A percentile compares a stretch with the other conserved stretches of the same genome.
Evolutionary conservation across 2,888 invertebrate genomes (phyloP).

Genomic region (Eristalis tenax): DNA sequence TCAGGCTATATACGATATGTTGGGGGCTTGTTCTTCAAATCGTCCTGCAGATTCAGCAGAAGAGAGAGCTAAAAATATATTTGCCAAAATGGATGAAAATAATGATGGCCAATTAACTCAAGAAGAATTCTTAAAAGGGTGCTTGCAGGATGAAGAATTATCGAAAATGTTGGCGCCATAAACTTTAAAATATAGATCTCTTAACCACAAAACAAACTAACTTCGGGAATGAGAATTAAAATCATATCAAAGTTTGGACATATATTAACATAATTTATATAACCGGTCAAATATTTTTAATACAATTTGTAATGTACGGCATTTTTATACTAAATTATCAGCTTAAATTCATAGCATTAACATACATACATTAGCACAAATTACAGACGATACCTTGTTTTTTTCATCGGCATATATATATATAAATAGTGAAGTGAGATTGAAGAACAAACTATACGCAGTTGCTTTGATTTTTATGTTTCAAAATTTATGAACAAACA

Average conservation of each 20-base stretch:
- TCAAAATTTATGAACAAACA: too few relatives aligned
- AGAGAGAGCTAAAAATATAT: slow-evolving; percentile 98
- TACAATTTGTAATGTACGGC: slow-evolving; percentile 61
- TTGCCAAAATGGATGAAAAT: slow-evolving; percentile 99
- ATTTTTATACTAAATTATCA: slow-evolving; percentile 59
- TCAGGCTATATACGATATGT: slow-evolving; percentile 99
- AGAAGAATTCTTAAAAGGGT: slow-evolving; percentile 98
- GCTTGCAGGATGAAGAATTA: slow-evolving; percentile 97
- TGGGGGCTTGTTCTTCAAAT: slow-evolving; percentile 97
- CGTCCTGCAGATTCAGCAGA: slow-evolving; percentile 97
- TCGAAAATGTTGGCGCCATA: slow-evolving; percentile 97
- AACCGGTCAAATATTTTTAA: slow-evolving; percentile 58
- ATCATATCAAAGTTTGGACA: slow-evolving; percentile 64
- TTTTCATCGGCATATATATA: too few relatives aligned
- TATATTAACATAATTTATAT: slow-evolving; percentile 30
- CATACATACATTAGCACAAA: slow-evolving; percentile 31
- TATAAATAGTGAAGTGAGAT: too few relatives aligned
- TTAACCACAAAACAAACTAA: slow-evolving; percentile 33
- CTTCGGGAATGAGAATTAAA: slow-evolving; percentile 50
- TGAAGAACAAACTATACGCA: too few relatives aligned
- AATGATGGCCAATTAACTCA: slow-evolving; percentile 98
- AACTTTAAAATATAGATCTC: slow-evolving; percentile 78
- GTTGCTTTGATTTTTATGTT: too few relatives aligned
- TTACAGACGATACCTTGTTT: slow-evolving; percentile 1
- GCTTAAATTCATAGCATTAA: slow-evolving; percentile 24